Evolutionary conservation across 2,888 invertebrate genomes (phyloP), one percentile per base, ranked within the genome.

Genomic region (Amorpha juglandis): DNA sequence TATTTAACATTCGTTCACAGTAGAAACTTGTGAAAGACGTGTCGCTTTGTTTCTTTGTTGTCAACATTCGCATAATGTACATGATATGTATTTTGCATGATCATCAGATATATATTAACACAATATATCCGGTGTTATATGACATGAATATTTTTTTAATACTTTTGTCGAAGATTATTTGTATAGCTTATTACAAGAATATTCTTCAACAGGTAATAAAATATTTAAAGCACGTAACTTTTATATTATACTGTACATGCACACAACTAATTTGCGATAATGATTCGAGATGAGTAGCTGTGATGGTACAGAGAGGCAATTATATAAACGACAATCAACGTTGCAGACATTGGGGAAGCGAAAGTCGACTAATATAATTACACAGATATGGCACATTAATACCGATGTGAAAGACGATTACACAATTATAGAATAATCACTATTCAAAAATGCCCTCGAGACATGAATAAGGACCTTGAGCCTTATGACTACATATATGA

Each of bases 301-400:
- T 78, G 85, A 80, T 83, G 79, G 78, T 79, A 79, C 82, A 82
- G 84, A 88, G 69, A 66, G 83, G 86, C 88, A 92, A 92, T 93
- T 91, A 92, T 79, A 87, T 87, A 88, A 91, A 89, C 81, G 91
- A 89, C 89, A 89, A 89, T 90, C 89, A 88, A 86, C 84, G 84
- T 75, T 81, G 85, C 87, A 86, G 89, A 86, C 81, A 86, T 83
- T 79, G 81, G 82, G 76, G 74, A 81, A 86, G 87, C 85, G 89
- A 90, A 91, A 90, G 87, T 87, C 84, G 79, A 72, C 78, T 87
- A 89, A 89, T 84, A 85, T 82, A 88, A 91, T 92, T 91, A 90
- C 83, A 85, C 80, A 82, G 85, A 88, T 86, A 86, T 85, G 84
- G 80, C 83, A 80, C 80, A 82, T 87, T 85, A 83, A 76, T 82